phyloP scores from a whole-genome alignment of 2,113 vertebrate genomes.

The Pandion haliaetus region DNA sequence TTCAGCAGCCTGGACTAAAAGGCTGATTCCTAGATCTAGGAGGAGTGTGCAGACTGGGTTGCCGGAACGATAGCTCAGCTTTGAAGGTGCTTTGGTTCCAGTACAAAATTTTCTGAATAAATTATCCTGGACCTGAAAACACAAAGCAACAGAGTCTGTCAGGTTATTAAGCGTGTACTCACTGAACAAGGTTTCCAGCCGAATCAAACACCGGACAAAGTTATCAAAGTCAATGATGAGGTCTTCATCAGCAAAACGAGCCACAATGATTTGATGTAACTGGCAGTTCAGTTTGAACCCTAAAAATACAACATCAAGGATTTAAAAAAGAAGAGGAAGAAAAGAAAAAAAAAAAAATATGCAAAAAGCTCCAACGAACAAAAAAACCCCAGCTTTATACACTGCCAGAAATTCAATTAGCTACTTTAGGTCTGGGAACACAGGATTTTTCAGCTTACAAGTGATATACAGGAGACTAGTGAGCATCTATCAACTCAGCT shows the following conservation, averaged over 20 bases:
- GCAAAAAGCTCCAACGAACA: not conserved
- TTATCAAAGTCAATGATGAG: slow-evolving; percentile 79
- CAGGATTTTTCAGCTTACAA: not conserved
- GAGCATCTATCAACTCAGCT: not conserved
- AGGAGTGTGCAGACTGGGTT: not conserved
- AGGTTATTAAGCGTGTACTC: not conserved
- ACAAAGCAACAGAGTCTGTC: not conserved
- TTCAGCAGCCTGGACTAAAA: not conserved
- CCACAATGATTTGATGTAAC: slow-evolving; percentile 76
- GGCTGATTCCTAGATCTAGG: not conserved
- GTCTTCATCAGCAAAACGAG: slow-evolving; percentile 76
- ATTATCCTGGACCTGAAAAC: not conserved
- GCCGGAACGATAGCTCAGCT: not conserved
- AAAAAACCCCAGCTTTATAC: not conserved
- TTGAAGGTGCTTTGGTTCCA: not conserved
- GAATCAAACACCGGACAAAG: slow-evolving; percentile 77
- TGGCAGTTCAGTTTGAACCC: slow-evolving; percentile 77
- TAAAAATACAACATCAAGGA: not conserved
- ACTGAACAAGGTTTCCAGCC: slow-evolving; percentile 81
- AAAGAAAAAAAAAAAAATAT: not conserved
- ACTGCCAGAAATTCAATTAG: not conserved
- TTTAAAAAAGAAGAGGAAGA: not conserved
- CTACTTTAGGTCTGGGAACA: not conserved
- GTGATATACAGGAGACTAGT: not conserved
- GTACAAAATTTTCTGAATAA: not conserved